phyloP scores from a whole-genome alignment of 2,113 vertebrate genomes.

The Pelusios castaneus region DNA sequence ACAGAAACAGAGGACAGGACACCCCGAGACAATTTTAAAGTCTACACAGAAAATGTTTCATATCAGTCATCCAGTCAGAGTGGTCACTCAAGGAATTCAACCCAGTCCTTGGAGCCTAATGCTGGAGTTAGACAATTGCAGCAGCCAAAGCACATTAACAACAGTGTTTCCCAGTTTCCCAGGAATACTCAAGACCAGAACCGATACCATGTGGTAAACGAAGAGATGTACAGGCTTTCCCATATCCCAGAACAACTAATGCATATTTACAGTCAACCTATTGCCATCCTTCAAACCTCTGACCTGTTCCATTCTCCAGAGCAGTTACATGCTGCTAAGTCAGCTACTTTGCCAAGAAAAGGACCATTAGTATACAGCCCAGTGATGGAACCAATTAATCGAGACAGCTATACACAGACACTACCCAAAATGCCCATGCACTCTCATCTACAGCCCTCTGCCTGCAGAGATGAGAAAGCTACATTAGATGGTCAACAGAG shows the following conservation, averaged over 20 bases:
- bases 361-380: constrained; percentile 81
- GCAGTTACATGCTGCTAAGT: constrained; percentile 83
- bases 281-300: constrained; percentile 87
- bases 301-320: constrained; percentile 86
- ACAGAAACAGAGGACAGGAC: constrained; percentile 75
- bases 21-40: constrained; percentile 88
- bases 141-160: constrained; percentile 77
- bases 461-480: constrained; percentile 79
- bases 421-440: constrained; percentile 85
- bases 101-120: constrained; percentile 56
- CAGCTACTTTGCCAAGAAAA: constrained; percentile 91
- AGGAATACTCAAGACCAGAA: constrained; percentile 77
- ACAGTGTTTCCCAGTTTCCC: constrained; percentile 52
- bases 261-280: constrained; percentile 90
- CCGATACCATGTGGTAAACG: constrained; percentile 76
- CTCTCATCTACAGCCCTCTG: constrained; percentile 77
- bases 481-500: constrained; percentile 80
- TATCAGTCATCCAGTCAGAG: constrained; percentile 69
- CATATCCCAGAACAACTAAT: constrained; percentile 86
- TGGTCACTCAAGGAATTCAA: constrained; percentile 63
- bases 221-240: constrained; percentile 78
- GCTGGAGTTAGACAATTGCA: constrained; percentile 64
- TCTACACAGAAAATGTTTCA: constrained; percentile 89
- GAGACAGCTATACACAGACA: constrained; percentile 87
- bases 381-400: constrained; percentile 79